Percentiles rank a stretch among this genome's conserved stretches.
phyloP scores from a whole-genome alignment of 1,140 invertebrate genomes.

The Hormaphis cornu region DNA sequence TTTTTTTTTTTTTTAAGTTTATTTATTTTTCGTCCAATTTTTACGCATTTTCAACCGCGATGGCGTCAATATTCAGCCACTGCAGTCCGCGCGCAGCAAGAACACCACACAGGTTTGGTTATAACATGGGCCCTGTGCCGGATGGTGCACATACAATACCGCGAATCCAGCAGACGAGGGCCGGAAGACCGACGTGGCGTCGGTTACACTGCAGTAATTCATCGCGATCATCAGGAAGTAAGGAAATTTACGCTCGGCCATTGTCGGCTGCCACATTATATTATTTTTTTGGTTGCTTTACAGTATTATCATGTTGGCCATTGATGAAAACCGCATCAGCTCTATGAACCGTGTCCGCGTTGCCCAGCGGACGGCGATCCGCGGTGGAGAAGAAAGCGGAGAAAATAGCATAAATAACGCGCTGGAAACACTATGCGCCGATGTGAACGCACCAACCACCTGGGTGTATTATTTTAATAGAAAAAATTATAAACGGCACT shows the following conservation, averaged over 20 bases:
- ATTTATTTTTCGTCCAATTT: too few species aligned
- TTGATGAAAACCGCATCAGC: conserved; percentile 21
- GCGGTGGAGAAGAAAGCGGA: conserved; percentile 5
- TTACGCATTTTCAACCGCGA: too few species aligned
- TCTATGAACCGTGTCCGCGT: conserved; percentile 27
- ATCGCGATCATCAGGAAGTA: conserved; percentile 26
- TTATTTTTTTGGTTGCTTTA: not conserved
- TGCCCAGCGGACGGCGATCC: not conserved
- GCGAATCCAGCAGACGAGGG: too few species aligned
- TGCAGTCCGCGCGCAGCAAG: too few species aligned
- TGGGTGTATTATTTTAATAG: not conserved
- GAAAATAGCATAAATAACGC: not conserved
- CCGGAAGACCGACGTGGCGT: too few species aligned
- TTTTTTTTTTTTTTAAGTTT: too few species aligned
- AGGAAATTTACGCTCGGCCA: conserved; percentile 13
- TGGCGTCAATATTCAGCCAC: too few species aligned
- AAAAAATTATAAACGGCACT: not conserved
- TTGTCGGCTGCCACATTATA: not conserved
- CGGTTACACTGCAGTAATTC: conserved; percentile 14
- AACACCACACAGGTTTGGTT: too few species aligned
- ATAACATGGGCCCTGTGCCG: too few species aligned
- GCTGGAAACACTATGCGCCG: not conserved
- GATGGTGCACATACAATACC: too few species aligned
- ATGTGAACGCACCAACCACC: too few species aligned
- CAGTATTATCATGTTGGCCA: conserved; percentile 13